Percentiles rank a stretch among this genome's conserved stretches.
phyloP scores from a whole-genome alignment of 2,888 invertebrate species.

The Apamea monoglypha region DNA sequence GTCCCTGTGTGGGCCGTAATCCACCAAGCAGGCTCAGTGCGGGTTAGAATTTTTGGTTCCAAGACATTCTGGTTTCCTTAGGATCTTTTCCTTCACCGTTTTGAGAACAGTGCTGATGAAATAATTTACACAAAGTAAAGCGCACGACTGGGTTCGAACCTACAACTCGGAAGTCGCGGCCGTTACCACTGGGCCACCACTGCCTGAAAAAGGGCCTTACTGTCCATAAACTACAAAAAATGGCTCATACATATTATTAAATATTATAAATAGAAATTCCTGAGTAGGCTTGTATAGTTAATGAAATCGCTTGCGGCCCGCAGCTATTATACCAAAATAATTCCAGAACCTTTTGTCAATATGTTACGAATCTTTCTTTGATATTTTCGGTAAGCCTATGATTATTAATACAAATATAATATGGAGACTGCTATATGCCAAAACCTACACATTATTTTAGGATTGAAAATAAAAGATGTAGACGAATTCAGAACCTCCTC shows the following conservation, averaged over 20 bases:
- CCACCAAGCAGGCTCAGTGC: too few relatives aligned
- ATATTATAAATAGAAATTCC: background rate
- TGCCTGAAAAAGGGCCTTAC: background rate
- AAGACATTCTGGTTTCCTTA: too few relatives aligned
- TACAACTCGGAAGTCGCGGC: too few relatives aligned
- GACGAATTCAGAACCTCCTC: too few relatives aligned
- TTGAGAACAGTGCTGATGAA: too few relatives aligned
- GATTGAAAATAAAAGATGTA: background rate
- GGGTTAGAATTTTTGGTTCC: too few relatives aligned
- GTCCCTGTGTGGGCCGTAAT: too few relatives aligned
- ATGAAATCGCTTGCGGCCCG: background rate
- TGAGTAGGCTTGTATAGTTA: background rate
- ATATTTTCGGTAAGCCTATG: background rate
- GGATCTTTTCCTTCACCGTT: too few relatives aligned
- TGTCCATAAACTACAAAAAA: background rate
- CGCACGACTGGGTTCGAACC: too few relatives aligned
- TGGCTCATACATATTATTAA: background rate
- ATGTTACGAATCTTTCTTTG: background rate
- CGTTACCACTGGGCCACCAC: too few relatives aligned
- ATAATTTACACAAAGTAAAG: too few relatives aligned
- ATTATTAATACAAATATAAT: background rate
- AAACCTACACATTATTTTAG: background rate
- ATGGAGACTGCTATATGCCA: background rate
- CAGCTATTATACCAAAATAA: background rate
- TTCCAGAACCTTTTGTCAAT: conserved; percentile 4